Conservation (phyloP, 2,797 vertebrate genomes). For the Triplophysa bombifrons region DNA sequence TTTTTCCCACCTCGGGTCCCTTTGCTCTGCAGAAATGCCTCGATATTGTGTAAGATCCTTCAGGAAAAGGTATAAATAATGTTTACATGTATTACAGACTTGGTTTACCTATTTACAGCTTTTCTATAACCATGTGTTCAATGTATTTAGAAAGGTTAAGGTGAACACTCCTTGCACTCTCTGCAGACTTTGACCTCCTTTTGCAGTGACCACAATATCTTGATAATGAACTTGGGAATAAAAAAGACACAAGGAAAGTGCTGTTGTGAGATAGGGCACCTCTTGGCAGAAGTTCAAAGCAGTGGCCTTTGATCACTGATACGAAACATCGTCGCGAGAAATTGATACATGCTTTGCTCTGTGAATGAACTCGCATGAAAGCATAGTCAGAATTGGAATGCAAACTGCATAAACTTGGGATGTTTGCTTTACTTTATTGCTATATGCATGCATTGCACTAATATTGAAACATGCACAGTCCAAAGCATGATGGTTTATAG, state of each 20-base stretch:
- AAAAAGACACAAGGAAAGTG: conserved; percentile 58
- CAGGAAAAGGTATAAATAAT: background rate
- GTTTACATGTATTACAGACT: background rate
- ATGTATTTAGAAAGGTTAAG: conserved; percentile 17
- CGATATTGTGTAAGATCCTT: background rate
- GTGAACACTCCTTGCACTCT: conserved; percentile 47
- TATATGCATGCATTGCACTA: background rate
- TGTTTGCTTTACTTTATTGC: background rate
- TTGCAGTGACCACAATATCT: conserved; percentile 55
- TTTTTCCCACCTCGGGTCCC: background rate
- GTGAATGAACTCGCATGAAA: background rate
- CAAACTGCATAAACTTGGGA: background rate
- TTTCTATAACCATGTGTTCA: background rate
- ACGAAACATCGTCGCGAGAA: conserved; percentile 15
- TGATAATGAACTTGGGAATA: conserved; percentile 59
- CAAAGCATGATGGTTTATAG: conserved; percentile 9
- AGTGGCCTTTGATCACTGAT: conserved; percentile 47
- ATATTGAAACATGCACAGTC: background rate
- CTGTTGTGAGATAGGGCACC: conserved; percentile 39
- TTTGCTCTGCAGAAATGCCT: background rate
- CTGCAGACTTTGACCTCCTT: conserved; percentile 77
- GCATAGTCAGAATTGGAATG: background rate
- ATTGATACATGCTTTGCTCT: conserved; percentile 30
- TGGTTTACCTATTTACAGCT: background rate
- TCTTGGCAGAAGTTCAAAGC: conserved; percentile 49